phyloP scores from a whole-genome alignment of 2,113 vertebrate species.

The Phyllostomus discolor region DNA sequence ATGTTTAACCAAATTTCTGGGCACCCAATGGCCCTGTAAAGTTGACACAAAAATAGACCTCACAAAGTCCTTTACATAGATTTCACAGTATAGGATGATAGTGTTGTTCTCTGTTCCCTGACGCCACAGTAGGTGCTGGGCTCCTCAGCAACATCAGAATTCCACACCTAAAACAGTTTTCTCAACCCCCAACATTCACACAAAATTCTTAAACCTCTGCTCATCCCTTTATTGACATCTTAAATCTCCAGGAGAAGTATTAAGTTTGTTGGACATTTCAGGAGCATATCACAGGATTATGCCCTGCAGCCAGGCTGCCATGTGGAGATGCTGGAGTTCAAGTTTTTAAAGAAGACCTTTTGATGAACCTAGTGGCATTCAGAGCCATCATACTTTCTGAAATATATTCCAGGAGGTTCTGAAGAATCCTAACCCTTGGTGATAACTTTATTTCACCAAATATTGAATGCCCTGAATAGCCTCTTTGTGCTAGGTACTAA shows the following conservation, averaged over 20 bases:
- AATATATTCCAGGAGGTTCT: neutral
- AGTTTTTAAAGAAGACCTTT: neutral
- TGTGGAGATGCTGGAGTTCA: neutral
- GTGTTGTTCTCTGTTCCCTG: neutral
- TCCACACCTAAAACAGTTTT: neutral
- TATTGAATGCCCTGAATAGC: neutral
- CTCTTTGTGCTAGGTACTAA: neutral
- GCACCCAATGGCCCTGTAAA: neutral
- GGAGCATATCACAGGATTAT: neutral
- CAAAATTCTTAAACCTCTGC: neutral
- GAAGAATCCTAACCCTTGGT: neutral
- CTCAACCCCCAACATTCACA: neutral
- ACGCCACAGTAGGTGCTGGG: no score
- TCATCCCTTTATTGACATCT: neutral
- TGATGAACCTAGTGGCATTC: neutral
- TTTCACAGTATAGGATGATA: neutral
- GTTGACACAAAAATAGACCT: neutral
- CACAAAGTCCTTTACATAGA: no score
- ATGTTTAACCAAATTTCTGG: neutral
- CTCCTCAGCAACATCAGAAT: neutral
- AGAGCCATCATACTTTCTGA: neutral
- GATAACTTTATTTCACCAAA: neutral
- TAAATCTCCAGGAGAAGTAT: neutral
- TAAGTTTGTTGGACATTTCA: neutral
- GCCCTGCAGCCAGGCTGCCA: neutral